Base-by-base conservation (phyloP, 2,797 vertebrate species). In the Melanotaenia pygmaea region DNA sequence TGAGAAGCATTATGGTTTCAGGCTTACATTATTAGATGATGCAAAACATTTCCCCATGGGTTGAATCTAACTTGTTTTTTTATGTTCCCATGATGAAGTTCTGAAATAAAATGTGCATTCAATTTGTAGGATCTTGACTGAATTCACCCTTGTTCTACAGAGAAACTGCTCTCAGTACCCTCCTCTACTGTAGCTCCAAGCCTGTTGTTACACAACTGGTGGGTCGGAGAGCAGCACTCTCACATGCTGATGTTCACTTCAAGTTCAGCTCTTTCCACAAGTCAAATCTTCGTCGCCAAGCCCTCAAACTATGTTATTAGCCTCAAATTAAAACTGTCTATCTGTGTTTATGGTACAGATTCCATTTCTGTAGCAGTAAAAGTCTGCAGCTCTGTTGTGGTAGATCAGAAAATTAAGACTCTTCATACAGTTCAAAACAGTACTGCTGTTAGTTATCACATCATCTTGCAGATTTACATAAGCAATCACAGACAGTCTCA, bases 211-310 rank as follows among this genome's bases (percentile, higher is more conserved):
- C 87, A 72, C 87, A 88, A 90, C 74, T 28, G 26, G 58, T 53
- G 82, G 86, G 72, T 80, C 90, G 81, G 84, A 86, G 67, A 30
- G 71, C 66, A 13, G 58, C 84, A 80, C 60, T 74, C 82, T 86
- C 83, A 60, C 83, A 71, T 72, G 79, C 84, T 89, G 75, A 83
- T 80, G 85, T 74, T 79, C 77, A 74, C 76, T 83, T 62, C 86
- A 87, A 58, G 83, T 79, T 53, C 87, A 87, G 87, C 82, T 89
- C 82, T 92, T 90, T 91, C 85, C 70, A 26, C 64, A 1, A 82
- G 81, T 92, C 84, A 83, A 68, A 79, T 71, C 77, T 51, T 67
- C 76, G 74, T 74, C 69, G 71, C 69, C 40, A 32, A 83, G 81
- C 53, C 90, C 82, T 83, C 88, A 86, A 70, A 74, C 80, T 74